phyloP scores from a whole-genome alignment of 2,888 invertebrate genomes.

The Apodemia hepburni region DNA sequence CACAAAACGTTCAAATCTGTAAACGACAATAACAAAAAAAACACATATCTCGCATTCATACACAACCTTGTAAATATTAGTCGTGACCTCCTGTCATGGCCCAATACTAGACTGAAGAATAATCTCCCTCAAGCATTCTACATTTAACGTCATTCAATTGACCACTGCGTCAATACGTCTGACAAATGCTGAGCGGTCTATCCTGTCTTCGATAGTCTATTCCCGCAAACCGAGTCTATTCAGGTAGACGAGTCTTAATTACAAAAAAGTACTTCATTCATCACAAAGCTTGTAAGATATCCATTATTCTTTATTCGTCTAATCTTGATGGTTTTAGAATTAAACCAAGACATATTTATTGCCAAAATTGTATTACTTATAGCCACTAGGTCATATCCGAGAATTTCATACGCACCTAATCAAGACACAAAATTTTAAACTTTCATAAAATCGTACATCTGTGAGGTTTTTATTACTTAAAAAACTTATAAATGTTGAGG shows the following conservation, averaged over 20 bases:
- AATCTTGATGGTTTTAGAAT: neutral
- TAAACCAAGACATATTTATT: neutral
- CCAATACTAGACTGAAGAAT: neutral
- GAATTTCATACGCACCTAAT: neutral
- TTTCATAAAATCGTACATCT: neutral
- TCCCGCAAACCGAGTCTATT: neutral
- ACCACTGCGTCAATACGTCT: neutral
- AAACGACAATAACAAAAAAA: conserved; percentile 11
- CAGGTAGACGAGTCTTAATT: neutral
- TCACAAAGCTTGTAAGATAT: neutral
- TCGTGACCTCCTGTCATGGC: neutral
- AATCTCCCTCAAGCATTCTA: neutral
- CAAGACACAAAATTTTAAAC: neutral
- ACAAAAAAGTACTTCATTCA: neutral
- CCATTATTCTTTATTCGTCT: neutral
- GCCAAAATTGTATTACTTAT: neutral
- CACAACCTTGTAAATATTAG: conserved; percentile 8
- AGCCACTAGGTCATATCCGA: neutral
- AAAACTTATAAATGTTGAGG: neutral
- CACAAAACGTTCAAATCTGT: conserved; percentile 6
- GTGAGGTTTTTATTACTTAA: neutral
- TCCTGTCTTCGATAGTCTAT: neutral
- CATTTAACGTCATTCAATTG: neutral
- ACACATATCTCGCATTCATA: conserved; percentile 6
- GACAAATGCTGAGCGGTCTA: neutral